Evolutionary conservation across 1,140 invertebrate genomes (phyloP).

Genomic region (Laupala kohalensis): DNA sequence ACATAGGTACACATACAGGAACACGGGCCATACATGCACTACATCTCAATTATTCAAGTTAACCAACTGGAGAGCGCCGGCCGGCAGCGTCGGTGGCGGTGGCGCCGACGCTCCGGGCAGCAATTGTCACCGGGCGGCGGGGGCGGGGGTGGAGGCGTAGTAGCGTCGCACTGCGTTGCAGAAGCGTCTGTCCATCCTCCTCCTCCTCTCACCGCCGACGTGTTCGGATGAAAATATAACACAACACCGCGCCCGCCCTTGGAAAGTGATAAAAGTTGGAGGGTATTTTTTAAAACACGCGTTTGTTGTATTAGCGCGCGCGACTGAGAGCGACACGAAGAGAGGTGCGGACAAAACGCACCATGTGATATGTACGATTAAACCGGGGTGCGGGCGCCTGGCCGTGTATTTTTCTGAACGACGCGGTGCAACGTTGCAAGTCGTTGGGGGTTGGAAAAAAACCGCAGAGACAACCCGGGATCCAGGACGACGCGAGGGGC

Average conservation of each 20-base stretch:
- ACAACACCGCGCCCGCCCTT: not conserved
- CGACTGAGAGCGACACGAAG: no score
- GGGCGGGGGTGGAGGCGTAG: no score
- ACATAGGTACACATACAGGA: constrained; percentile 10
- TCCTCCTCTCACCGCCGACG: no score
- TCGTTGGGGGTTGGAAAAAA: not conserved
- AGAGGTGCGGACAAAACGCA: not conserved
- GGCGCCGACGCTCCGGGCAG: not conserved
- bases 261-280: not conserved
- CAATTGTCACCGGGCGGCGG: not conserved
- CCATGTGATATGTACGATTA: not conserved
- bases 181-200: no score
- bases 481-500: not conserved
- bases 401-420: not conserved
- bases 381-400: not conserved
- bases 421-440: not conserved
- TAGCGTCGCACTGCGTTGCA: not conserved
- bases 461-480: not conserved
- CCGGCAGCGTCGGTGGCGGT: not conserved
- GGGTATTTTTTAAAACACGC: not conserved
- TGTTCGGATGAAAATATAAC: not conserved
- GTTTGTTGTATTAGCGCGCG: not conserved
- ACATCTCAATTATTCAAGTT: constrained; percentile 10
- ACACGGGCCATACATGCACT: constrained; percentile 3
- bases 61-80: constrained; percentile 10